Conservation (phyloP, 1,140 invertebrate genomes). For the Paraescarpia echinospica region DNA sequence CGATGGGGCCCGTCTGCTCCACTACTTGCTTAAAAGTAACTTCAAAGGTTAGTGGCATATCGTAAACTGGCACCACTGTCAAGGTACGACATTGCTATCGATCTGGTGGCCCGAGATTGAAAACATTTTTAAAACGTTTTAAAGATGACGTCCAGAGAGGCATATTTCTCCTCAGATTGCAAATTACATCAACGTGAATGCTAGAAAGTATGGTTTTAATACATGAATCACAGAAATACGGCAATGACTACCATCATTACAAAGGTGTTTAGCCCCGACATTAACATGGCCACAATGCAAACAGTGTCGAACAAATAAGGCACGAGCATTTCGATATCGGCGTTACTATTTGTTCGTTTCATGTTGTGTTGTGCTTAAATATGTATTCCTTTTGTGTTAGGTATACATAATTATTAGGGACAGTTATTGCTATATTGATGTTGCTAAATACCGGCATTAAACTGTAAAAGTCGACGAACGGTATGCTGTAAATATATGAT, state of each 20-base stretch:
- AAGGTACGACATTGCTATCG: too few relatives aligned
- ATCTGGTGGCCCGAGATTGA: neutral
- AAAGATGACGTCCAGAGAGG: neutral
- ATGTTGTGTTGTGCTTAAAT: too few relatives aligned
- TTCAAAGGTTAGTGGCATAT: conserved; percentile 72
- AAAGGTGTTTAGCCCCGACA: too few relatives aligned
- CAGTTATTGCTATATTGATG: neutral
- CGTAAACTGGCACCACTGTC: neutral
- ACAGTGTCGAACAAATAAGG: neutral
- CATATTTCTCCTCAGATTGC: neutral
- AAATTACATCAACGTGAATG: too few relatives aligned
- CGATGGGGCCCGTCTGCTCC: conserved; percentile 79
- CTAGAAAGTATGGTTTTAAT: too few relatives aligned
- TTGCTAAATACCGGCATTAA: neutral
- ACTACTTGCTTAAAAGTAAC: conserved; percentile 79
- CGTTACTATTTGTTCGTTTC: too few relatives aligned
- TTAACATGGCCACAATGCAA: neutral
- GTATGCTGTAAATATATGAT: neutral
- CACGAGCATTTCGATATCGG: neutral
- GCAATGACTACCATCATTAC: too few relatives aligned
- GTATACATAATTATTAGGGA: neutral
- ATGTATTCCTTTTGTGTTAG: neutral
- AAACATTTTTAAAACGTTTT: too few relatives aligned
- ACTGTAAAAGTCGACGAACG: neutral
- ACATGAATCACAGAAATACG: too few relatives aligned